These are phyloP conservation scores for Aplysina aerophoba DNA, from an alignment of 37 sponge, comb jelly and placozoan genomes.

Conservation along the genomic window DNA sequence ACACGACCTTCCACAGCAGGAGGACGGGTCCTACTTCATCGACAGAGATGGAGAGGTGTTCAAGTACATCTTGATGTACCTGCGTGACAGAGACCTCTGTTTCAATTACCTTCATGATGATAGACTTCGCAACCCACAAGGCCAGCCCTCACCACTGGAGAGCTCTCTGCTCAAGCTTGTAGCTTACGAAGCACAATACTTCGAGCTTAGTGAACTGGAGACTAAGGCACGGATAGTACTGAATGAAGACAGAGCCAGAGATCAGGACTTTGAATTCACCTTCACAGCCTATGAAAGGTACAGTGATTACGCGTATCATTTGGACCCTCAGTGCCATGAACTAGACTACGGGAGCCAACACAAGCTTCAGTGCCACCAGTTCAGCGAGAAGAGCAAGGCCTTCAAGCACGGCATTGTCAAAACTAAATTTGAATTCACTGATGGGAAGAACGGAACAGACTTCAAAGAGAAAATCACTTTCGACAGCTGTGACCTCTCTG, in stretches of 20 bases:
- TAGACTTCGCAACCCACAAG: no score
- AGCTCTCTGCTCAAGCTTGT: not conserved
- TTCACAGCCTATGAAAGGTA: no score
- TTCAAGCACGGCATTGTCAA: no score
- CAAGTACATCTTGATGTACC: conserved; percentile 23
- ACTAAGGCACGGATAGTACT: not conserved
- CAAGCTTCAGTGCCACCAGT: no score
- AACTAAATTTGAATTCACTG: no score
- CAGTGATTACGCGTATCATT: no score
- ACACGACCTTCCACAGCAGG: conserved; percentile 12
- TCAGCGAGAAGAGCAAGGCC: no score
- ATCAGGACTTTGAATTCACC: no score
- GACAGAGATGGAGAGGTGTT: conserved; percentile 22
- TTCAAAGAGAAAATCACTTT: not conserved
- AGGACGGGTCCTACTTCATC: conserved; percentile 33
- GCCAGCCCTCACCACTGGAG: not conserved
- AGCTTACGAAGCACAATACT: conserved; percentile 21
- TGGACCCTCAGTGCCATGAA: no score
- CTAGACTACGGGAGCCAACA: no score
- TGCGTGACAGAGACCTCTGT: not conserved
- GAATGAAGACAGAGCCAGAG: no score
- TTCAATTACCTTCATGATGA: not conserved
- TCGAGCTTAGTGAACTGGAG: conserved; percentile 1
- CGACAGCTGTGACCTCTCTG: conserved; percentile 5
- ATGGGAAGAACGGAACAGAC: not conserved